phyloP scores from a whole-genome alignment of 2,797 vertebrate genomes.

The Acanthurus leucopareius region DNA sequence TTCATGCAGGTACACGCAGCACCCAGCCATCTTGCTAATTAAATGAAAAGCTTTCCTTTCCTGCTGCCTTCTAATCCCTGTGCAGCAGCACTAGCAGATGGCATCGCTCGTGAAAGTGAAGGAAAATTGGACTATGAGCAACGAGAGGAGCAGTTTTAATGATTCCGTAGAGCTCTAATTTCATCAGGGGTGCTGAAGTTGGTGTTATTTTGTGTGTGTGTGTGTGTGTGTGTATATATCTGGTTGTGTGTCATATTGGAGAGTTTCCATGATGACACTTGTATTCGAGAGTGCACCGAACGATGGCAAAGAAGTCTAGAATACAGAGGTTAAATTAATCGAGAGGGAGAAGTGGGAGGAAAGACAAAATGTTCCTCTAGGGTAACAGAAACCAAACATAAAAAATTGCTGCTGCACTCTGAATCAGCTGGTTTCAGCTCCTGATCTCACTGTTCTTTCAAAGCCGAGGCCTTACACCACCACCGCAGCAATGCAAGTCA shows the following conservation, averaged over 20 bases:
- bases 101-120: slow-evolving; percentile 63
- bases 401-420: not conserved
- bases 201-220: not conserved
- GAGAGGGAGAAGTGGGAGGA: not conserved
- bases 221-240: not conserved
- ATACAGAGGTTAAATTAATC: slow-evolving; percentile 30
- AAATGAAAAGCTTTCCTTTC: slow-evolving; percentile 76
- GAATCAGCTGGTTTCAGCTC: slow-evolving; percentile 17
- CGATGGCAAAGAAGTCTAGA: slow-evolving; percentile 32
- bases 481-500: not conserved
- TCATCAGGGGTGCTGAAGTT: slow-evolving; percentile 35
- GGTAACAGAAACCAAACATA: not conserved
- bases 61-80: slow-evolving; percentile 63
- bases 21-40: slow-evolving; percentile 75
- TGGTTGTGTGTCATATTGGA: slow-evolving; percentile 14
- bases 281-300: slow-evolving; percentile 22
- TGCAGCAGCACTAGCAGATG: slow-evolving; percentile 70
- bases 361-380: not conserved
- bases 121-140: slow-evolving; percentile 71
- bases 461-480: slow-evolving; percentile 4
- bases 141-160: slow-evolving; percentile 65
- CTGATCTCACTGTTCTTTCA: slow-evolving; percentile 9
- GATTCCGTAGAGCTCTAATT: slow-evolving; percentile 51
- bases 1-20: slow-evolving; percentile 57
- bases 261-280: slow-evolving; percentile 35